These are phyloP conservation scores for Herpailurus yagouaroundi DNA, from an alignment of 2,113 vertebrate genomes.

Conservation along the genomic window DNA sequence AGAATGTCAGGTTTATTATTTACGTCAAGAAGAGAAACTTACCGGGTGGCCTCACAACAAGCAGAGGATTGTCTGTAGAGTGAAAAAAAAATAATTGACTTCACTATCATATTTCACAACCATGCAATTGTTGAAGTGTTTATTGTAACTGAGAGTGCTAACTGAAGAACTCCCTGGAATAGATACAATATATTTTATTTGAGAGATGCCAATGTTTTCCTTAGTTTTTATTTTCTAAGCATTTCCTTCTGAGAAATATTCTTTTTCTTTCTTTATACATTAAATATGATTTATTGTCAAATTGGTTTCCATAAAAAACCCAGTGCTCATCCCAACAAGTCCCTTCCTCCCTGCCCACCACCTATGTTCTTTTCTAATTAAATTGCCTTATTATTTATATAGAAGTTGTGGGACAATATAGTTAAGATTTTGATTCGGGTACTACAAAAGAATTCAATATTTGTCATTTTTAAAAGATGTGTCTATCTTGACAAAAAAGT, in stretches of 20 bases:
- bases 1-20: not conserved
- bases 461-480: not conserved
- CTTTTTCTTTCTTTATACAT: not conserved
- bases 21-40: slow-evolving; percentile 72
- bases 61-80: slow-evolving; percentile 88
- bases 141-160: not conserved
- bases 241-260: not conserved
- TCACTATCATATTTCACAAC: not conserved
- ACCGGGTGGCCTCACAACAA: slow-evolving; percentile 97
- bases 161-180: not conserved
- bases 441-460: not conserved
- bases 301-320: no score
- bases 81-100: slow-evolving; percentile 38
- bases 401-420: not conserved
- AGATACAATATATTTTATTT: not conserved
- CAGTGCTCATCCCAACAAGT: no score
- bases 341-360: no score
- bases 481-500: not conserved
- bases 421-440: not conserved
- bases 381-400: not conserved
- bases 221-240: not conserved
- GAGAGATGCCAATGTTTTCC: not conserved
- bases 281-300: no score
- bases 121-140: not conserved
- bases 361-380: not conserved